A percentile compares a stretch with the other conserved stretches of the same genome.
These are phyloP conservation scores for Ptilodon capucinus DNA, from an alignment of 2,888 invertebrate genomes.

Conservation along the genomic window DNA sequence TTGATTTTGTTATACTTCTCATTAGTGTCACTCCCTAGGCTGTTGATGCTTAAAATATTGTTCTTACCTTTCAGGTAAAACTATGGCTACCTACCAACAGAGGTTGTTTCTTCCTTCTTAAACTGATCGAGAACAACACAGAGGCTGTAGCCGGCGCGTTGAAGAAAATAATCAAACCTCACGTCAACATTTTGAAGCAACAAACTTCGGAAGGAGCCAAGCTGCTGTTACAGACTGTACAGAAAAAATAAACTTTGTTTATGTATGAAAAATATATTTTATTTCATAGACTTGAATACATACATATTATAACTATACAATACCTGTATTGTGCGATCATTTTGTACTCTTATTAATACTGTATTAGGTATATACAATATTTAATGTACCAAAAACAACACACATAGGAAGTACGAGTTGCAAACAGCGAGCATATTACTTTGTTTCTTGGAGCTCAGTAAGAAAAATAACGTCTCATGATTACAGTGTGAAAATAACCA, in stretches of 20 bases:
- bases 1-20: no score
- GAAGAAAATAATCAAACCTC: constrained; percentile 71
- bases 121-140: constrained; percentile 84
- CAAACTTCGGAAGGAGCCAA: constrained; percentile 84
- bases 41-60: no score
- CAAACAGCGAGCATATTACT: no score
- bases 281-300: neutral
- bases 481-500: no score
- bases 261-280: neutral
- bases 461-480: no score
- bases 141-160: constrained; percentile 67
- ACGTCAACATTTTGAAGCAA: constrained; percentile 70
- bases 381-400: no score
- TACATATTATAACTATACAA: neutral
- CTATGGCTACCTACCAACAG: constrained; percentile 88
- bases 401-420: no score
- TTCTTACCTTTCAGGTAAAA: constrained; percentile 68
- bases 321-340: no score
- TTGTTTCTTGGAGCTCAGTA: no score
- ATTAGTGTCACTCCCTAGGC: no score
- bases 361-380: no score
- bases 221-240: constrained; percentile 81
- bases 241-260: constrained; percentile 54
- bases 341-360: no score
- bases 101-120: constrained; percentile 88